Conservation (phyloP, 2,113 vertebrate species). For the Trematocara variabile region DNA sequence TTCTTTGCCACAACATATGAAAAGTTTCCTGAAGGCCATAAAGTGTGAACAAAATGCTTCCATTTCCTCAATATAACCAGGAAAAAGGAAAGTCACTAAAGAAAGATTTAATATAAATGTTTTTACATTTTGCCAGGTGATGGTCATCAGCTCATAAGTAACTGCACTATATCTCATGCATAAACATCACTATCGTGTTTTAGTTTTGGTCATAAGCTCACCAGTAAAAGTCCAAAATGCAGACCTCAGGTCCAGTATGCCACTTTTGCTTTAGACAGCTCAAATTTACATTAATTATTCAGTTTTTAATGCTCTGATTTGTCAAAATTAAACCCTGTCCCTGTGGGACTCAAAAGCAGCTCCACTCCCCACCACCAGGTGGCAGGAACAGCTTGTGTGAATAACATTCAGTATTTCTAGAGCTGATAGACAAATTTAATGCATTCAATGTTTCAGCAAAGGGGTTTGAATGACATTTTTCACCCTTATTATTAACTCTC, state of each 20-base stretch:
- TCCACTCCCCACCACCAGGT: neutral
- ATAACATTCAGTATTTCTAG: neutral
- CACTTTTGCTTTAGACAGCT: neutral
- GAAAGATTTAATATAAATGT: neutral
- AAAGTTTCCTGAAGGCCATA: neutral
- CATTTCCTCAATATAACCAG: neutral
- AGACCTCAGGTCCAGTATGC: neutral
- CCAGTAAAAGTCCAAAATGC: neutral
- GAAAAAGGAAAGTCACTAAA: neutral
- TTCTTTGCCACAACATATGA: neutral
- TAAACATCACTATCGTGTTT: neutral
- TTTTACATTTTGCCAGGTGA: neutral
- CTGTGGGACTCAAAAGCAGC: neutral
- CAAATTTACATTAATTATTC: neutral
- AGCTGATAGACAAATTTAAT: neutral
- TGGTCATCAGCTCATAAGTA: neutral
- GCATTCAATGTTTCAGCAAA: neutral
- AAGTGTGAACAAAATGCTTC: neutral
- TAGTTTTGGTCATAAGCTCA: neutral
- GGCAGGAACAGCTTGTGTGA: neutral
- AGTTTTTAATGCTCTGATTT: neutral
- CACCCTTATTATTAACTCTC: neutral
- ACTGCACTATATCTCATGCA: fast-evolving
- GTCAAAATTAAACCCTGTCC: neutral
- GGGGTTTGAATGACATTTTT: neutral